Evolutionary conservation across 2,888 invertebrate species (phyloP).

Genomic region (Sphaerophoria taeniata): DNA sequence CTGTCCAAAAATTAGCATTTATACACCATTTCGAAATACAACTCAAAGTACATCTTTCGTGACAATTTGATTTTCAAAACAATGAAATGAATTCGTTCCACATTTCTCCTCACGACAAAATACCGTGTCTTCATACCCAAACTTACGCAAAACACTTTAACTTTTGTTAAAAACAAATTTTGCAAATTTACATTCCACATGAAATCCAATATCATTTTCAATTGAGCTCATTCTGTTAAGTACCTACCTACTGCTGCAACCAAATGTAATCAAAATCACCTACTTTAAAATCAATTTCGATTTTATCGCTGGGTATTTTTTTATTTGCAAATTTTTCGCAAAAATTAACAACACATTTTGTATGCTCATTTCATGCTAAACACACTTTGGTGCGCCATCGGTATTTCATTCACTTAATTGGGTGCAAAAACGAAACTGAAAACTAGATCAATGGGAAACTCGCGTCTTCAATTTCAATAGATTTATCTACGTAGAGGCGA

Average conservation of each 20-base stretch:
- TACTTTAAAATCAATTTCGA: constrained; percentile 7
- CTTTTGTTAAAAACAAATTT: neutral
- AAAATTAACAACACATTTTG: constrained; percentile 8
- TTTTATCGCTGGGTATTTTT: neutral
- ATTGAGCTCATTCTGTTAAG: constrained; percentile 17
- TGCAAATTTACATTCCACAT: constrained; percentile 45
- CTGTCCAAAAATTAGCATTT: no score
- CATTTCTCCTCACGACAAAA: constrained; percentile 53
- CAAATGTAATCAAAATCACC: neutral
- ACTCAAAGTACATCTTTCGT: constrained; percentile 53
- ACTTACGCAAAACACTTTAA: constrained; percentile 12
- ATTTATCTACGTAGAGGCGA: constrained; percentile 7
- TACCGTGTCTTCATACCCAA: constrained; percentile 33
- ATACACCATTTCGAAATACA: no score
- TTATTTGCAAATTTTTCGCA: neutral
- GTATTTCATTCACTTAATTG: neutral
- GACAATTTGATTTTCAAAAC: constrained; percentile 45
- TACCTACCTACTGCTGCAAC: constrained; percentile 40
- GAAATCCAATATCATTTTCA: constrained; percentile 21
- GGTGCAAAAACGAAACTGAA: neutral
- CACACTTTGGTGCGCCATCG: neutral
- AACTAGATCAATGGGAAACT: constrained; percentile 25
- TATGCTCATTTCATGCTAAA: neutral
- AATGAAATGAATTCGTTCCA: constrained; percentile 49
- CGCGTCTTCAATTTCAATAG: constrained; percentile 18